Evolutionary conservation across 2,113 vertebrate genomes (phyloP).

Genomic region (Phyllostomus hastatus): DNA sequence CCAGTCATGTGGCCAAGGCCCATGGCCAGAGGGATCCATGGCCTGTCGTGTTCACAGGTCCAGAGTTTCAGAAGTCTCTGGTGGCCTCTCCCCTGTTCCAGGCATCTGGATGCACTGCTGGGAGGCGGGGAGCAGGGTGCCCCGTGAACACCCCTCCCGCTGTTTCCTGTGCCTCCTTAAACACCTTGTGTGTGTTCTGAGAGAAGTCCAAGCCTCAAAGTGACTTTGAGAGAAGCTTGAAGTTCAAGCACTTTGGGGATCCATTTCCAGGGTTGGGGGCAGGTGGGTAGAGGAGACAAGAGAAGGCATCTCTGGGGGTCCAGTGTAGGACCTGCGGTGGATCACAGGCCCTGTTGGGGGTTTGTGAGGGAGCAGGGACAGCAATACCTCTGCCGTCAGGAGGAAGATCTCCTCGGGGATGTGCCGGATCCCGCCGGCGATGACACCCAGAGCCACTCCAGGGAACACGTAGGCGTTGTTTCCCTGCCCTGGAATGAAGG

Average conservation of each 20-base stretch:
- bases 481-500: constrained; percentile 95
- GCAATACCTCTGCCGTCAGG: constrained; percentile 91
- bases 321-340: background rate
- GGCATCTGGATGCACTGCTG: background rate
- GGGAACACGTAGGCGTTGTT: constrained; percentile 99
- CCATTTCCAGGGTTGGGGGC: background rate
- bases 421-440: constrained; percentile 91
- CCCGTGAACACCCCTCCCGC: background rate
- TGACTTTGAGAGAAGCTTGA: background rate
- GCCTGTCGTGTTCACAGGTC: background rate
- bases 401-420: constrained; percentile 96
- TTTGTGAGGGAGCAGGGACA: background rate
- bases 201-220: background rate
- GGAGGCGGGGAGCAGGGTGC: background rate
- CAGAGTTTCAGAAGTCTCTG: background rate
- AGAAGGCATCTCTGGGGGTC: background rate
- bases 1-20: background rate
- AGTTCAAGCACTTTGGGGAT: background rate
- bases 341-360: background rate
- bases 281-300: background rate
- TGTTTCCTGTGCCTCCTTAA: background rate
- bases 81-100: background rate
- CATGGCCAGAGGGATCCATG: background rate
- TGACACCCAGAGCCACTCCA: constrained; percentile 94
- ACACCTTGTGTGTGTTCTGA: background rate